A percentile compares a stretch with the other conserved stretches of the same genome.
Conservation (phyloP, 2,113 vertebrate species). For the Numenius arquata region DNA sequence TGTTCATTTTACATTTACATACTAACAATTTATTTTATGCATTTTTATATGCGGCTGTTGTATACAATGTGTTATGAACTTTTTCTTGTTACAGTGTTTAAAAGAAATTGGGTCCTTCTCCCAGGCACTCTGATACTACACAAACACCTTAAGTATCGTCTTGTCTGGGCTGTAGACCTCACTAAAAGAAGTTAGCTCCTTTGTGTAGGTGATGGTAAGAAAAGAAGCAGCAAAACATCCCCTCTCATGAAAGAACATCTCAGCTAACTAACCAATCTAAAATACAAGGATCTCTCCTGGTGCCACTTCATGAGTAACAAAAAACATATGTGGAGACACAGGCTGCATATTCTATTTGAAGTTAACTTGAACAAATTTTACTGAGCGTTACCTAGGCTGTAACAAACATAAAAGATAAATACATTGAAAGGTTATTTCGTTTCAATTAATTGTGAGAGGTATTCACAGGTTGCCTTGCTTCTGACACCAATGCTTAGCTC, state of each 20-base stretch:
- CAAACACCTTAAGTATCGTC: neutral
- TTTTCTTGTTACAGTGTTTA: fast-evolving
- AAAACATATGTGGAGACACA: neutral
- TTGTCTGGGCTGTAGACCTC: neutral
- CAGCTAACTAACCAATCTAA: neutral
- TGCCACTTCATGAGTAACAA: neutral
- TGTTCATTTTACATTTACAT: neutral
- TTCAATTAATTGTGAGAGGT: neutral
- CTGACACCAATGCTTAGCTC: neutral
- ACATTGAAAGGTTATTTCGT: neutral
- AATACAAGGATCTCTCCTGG: neutral
- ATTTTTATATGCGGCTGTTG: neutral
- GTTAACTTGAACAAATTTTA: neutral
- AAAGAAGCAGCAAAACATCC: neutral
- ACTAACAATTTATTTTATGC: neutral
- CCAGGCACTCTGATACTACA: neutral
- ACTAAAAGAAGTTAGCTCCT: neutral
- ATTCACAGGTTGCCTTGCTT: neutral
- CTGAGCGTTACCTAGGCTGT: neutral
- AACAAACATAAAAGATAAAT: neutral
- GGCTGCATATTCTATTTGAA: neutral
- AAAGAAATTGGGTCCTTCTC: neutral
- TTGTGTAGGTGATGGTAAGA: neutral
- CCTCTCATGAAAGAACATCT: neutral
- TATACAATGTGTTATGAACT: neutral